Percentiles rank a stretch among this genome's conserved stretches.
Conservation (phyloP, 2,888 invertebrate species). For the Plebejus argus region DNA sequence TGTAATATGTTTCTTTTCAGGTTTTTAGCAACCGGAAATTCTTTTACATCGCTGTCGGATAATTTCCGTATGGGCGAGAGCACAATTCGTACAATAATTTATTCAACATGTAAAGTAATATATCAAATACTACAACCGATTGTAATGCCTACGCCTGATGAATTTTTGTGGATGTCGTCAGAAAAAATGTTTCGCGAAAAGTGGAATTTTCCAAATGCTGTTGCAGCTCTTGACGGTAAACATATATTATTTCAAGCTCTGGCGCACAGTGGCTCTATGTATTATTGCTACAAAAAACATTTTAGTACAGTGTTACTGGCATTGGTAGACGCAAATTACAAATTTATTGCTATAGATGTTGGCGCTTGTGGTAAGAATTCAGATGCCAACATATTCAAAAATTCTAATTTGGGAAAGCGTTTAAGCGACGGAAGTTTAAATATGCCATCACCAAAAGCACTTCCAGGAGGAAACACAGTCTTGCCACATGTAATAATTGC, state of each 20-base stretch:
- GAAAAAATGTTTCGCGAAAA: slow-evolving; percentile 1
- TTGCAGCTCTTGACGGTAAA: slow-evolving; percentile 27
- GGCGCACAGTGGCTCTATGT: slow-evolving; percentile 28
- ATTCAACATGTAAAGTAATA: slow-evolving; percentile 8
- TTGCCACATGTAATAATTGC: slow-evolving; percentile 26
- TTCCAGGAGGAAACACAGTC: slow-evolving; percentile 27
- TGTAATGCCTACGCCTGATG: slow-evolving; percentile 3
- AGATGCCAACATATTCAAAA: slow-evolving; percentile 31
- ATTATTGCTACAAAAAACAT: slow-evolving; percentile 30
- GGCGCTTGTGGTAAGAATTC: slow-evolving; percentile 18
- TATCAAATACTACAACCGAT: slow-evolving; percentile 8
- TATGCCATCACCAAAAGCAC: slow-evolving; percentile 30
- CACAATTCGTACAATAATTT: slow-evolving; percentile 3
- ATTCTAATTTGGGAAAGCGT: slow-evolving; percentile 30
- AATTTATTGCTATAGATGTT: slow-evolving; percentile 29
- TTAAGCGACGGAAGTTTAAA: slow-evolving; percentile 29
- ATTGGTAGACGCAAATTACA: slow-evolving; percentile 28
- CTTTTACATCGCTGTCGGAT: slow-evolving; percentile 1
- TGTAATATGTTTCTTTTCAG: slow-evolving; percentile 38
- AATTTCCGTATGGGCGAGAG: slow-evolving; percentile 1
- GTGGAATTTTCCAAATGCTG: slow-evolving; percentile 13
- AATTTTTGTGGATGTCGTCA: not conserved
- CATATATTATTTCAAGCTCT: slow-evolving; percentile 24
- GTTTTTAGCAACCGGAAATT: slow-evolving; percentile 29
- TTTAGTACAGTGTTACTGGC: slow-evolving; percentile 27